These are phyloP conservation scores for Poeciliopsis turneri DNA, from an alignment of 2,797 vertebrate genomes.

Conservation along the genomic window DNA sequence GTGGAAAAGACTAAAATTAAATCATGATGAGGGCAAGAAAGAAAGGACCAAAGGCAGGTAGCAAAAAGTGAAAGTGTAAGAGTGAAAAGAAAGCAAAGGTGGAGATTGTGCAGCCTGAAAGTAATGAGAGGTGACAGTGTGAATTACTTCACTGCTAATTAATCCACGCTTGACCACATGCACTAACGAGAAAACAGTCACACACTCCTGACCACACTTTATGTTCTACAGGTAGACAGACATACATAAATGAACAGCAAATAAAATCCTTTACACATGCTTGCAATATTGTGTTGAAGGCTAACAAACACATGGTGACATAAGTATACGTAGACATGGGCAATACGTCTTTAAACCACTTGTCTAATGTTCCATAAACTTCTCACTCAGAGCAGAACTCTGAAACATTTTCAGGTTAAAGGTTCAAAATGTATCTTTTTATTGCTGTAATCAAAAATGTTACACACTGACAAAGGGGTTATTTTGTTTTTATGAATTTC, in stretches of 20 bases:
- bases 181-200: slow-evolving; percentile 60
- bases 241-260: neutral
- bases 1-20: neutral
- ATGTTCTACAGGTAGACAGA: slow-evolving; percentile 8
- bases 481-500: too few relatives aligned
- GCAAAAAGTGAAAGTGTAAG: neutral
- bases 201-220: slow-evolving; percentile 39
- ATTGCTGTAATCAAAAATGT: neutral
- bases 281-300: neutral
- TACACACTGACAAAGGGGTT: neutral
- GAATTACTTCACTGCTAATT: slow-evolving; percentile 77
- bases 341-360: neutral
- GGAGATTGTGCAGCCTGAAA: slow-evolving; percentile 45
- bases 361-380: neutral
- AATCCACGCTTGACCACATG: slow-evolving; percentile 74
- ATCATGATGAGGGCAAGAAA: neutral
- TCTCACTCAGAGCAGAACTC: neutral
- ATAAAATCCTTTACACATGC: neutral
- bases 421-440: neutral
- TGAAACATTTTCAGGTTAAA: neutral
- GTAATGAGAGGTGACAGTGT: slow-evolving; percentile 74
- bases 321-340: neutral
- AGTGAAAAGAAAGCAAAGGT: slow-evolving; percentile 20
- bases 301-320: neutral
- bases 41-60: neutral